These are phyloP conservation scores for Synanthedon tipuliformis DNA, from an alignment of 2,888 invertebrate species.

Conservation along the genomic window DNA sequence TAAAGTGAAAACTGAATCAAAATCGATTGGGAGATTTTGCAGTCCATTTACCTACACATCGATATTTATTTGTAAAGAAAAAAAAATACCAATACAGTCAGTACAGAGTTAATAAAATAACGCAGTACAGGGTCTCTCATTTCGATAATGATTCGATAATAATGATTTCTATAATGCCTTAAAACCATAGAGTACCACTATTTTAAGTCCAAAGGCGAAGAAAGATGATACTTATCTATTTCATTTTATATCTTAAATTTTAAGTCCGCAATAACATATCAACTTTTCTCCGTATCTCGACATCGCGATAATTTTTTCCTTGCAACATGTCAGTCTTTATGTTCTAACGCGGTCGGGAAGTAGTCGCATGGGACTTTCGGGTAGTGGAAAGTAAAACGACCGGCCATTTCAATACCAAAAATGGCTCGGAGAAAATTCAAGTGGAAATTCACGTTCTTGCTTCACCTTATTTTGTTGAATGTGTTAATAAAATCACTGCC, in stretches of 20 bases:
- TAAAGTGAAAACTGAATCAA: too few species aligned
- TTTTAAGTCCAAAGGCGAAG: too few species aligned
- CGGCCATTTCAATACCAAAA: constrained; percentile 23
- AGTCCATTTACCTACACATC: too few species aligned
- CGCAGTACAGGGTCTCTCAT: too few species aligned
- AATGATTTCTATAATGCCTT: too few species aligned
- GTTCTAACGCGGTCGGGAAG: constrained; percentile 13
- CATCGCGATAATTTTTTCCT: neutral
- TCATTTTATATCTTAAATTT: neutral
- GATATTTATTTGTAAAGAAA: too few species aligned
- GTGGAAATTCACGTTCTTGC: constrained; percentile 28
- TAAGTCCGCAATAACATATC: constrained; percentile 22
- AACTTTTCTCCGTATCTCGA: neutral
- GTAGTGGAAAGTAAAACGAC: constrained; percentile 11
- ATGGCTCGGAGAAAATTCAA: constrained; percentile 40
- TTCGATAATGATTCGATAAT: too few species aligned
- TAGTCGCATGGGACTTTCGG: constrained; percentile 22
- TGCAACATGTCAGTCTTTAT: constrained; percentile 18
- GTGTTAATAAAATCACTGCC: constrained; percentile 31
- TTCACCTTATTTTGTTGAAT: constrained; percentile 21
- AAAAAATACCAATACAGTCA: too few species aligned
- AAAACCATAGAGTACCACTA: too few species aligned
- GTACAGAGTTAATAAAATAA: too few species aligned
- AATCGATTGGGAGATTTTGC: too few species aligned
- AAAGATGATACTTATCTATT: neutral